These are phyloP conservation scores for Nasonia longicornis DNA, from an alignment of 1,140 invertebrate species.

Conservation along the genomic window DNA sequence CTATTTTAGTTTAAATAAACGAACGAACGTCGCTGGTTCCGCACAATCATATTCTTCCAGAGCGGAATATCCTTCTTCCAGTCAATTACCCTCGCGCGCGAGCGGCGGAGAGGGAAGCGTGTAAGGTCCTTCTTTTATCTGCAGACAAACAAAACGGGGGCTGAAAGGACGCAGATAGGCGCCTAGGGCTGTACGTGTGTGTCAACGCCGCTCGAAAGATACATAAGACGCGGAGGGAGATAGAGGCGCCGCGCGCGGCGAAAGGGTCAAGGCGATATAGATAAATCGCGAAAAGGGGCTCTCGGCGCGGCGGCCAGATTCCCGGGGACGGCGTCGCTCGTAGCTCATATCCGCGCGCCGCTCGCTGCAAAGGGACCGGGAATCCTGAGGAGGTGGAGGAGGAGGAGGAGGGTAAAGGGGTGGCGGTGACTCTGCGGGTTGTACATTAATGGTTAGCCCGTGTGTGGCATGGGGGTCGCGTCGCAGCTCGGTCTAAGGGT, in stretches of 20 bases:
- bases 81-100: neutral
- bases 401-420: slow-evolving; percentile 39
- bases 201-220: neutral
- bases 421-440: slow-evolving; percentile 64
- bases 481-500: slow-evolving; percentile 58
- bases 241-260: neutral
- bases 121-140: neutral
- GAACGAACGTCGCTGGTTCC: too few species aligned
- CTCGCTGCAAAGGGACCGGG: slow-evolving; percentile 57
- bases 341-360: slow-evolving; percentile 63
- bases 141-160: neutral
- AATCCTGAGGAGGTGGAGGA: slow-evolving; percentile 56
- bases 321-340: slow-evolving; percentile 53
- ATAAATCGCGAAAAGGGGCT: slow-evolving; percentile 50
- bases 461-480: slow-evolving; percentile 51
- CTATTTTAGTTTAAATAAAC: neutral
- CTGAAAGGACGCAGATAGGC: neutral
- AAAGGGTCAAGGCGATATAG: slow-evolving; percentile 49
- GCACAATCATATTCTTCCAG: too few species aligned
- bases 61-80: neutral
- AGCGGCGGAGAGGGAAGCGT: too few species aligned
- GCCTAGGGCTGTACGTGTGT: neutral
- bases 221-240: neutral
- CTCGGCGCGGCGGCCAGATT: neutral
- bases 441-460: slow-evolving; percentile 68